Percentiles rank a stretch among this genome's conserved stretches.
Evolutionary conservation across 2,113 vertebrate genomes (phyloP).

Genomic region (Arothron firmamentum): DNA sequence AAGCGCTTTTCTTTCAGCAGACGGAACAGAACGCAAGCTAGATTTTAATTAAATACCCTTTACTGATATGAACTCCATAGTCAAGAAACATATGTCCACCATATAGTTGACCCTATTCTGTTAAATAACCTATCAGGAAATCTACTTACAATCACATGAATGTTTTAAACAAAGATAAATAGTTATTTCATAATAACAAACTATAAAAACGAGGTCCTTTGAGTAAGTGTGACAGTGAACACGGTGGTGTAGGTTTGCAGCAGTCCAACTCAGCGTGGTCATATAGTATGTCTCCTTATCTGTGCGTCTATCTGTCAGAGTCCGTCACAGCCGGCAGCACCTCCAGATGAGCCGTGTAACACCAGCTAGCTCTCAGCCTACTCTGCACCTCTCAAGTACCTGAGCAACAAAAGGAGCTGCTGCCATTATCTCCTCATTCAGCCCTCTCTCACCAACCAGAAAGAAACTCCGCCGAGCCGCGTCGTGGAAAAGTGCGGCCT

Average conservation of each 20-base stretch:
- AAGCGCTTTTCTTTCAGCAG: background rate
- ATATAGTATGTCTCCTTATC: constrained; percentile 70
- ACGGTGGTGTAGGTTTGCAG: constrained; percentile 61
- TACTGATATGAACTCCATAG: background rate
- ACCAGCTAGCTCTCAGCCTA: constrained; percentile 40
- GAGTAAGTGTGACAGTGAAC: constrained; percentile 56
- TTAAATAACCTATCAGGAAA: too few species aligned
- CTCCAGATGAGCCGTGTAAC: constrained; percentile 52
- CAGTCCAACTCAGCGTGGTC: constrained; percentile 37
- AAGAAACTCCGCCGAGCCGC: constrained; percentile 18
- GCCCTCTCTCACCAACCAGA: constrained; percentile 26
- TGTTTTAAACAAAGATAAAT: too few species aligned
- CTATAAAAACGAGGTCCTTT: constrained; percentile 47
- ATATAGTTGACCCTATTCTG: too few species aligned
- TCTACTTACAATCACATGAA: too few species aligned
- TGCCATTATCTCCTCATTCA: constrained; percentile 60
- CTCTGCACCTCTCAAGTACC: constrained; percentile 30
- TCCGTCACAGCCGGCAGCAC: constrained; percentile 68
- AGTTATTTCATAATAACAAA: too few species aligned
- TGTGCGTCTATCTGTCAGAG: constrained; percentile 59
- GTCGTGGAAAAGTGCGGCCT: constrained; percentile 51
- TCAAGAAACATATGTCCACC: too few species aligned
- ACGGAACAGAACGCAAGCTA: too few species aligned
- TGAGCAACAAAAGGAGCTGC: constrained; percentile 24
- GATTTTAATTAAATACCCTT: background rate